Evolutionary conservation across 2,797 vertebrate genomes (phyloP).

Genomic region (Coccyzus lansbergi): DNA sequence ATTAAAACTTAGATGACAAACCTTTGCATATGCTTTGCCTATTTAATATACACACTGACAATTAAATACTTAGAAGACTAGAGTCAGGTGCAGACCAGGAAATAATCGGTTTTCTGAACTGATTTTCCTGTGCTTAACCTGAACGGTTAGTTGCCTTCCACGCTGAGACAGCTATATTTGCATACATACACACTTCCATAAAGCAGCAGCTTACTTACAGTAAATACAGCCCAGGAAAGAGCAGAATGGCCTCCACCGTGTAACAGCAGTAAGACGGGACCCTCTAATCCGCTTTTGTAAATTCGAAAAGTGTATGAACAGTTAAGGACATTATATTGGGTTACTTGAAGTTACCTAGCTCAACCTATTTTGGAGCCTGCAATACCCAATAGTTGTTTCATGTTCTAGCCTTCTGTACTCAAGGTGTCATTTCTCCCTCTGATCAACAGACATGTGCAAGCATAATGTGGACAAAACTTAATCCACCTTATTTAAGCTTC

Average conservation of each 20-base stretch:
- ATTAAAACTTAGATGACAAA: background rate
- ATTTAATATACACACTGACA: background rate
- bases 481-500: background rate
- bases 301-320: slow-evolving; percentile 93
- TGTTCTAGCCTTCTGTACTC: background rate
- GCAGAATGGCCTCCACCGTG: slow-evolving; percentile 98
- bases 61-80: background rate
- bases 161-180: background rate
- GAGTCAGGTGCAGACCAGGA: background rate
- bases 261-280: slow-evolving; percentile 91
- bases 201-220: slow-evolving; percentile 81
- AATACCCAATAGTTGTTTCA: background rate
- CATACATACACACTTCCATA: background rate
- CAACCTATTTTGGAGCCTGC: background rate
- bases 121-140: background rate
- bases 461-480: background rate
- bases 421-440: background rate
- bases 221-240: slow-evolving; percentile 98
- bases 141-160: background rate
- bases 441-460: background rate
- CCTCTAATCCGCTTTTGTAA: slow-evolving; percentile 92
- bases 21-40: background rate
- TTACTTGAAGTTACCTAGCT: background rate
- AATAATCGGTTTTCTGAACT: background rate
- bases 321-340: slow-evolving; percentile 81